These are phyloP conservation scores for Cyanistes caeruleus DNA, from an alignment of 2,113 vertebrate species.

Conservation along the genomic window DNA sequence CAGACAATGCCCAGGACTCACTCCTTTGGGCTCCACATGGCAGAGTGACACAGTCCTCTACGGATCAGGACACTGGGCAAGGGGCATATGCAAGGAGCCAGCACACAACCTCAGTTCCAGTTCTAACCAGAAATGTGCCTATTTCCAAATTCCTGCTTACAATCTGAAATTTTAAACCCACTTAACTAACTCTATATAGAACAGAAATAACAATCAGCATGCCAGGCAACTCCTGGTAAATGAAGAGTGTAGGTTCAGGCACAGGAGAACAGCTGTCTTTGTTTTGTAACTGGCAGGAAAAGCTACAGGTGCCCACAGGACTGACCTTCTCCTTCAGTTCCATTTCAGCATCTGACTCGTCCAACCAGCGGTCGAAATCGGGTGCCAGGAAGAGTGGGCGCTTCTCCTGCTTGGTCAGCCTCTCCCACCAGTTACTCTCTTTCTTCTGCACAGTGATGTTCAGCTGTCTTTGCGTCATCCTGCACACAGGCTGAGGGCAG, in stretches of 20 bases:
- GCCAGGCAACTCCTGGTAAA: not conserved
- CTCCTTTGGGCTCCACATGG: accelerated
- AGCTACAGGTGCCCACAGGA: not conserved
- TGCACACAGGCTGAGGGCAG: slow-evolving; percentile 77
- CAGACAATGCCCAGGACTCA: not conserved
- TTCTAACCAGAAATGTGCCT: not conserved
- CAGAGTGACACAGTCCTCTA: not conserved
- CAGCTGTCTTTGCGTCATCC: slow-evolving; percentile 90
- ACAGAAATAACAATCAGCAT: not conserved
- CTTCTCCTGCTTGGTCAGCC: slow-evolving; percentile 86
- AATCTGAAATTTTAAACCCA: accelerated
- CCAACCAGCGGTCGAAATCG: slow-evolving; percentile 96
- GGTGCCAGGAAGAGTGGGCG: slow-evolving; percentile 88
- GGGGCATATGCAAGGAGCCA: not conserved
- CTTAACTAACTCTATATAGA: not conserved
- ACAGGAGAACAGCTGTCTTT: not conserved
- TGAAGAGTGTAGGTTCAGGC: not conserved
- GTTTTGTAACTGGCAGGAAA: not conserved
- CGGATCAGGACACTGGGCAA: accelerated
- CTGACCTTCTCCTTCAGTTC: slow-evolving; percentile 90
- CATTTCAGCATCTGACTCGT: slow-evolving; percentile 95
- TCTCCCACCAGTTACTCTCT: slow-evolving; percentile 89
- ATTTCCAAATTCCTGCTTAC: not conserved
- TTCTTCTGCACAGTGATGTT: slow-evolving; percentile 88
- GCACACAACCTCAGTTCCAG: not conserved